Base-by-base conservation (phyloP, 2,113 vertebrate species). In the Tragulus kanchil region DNA sequence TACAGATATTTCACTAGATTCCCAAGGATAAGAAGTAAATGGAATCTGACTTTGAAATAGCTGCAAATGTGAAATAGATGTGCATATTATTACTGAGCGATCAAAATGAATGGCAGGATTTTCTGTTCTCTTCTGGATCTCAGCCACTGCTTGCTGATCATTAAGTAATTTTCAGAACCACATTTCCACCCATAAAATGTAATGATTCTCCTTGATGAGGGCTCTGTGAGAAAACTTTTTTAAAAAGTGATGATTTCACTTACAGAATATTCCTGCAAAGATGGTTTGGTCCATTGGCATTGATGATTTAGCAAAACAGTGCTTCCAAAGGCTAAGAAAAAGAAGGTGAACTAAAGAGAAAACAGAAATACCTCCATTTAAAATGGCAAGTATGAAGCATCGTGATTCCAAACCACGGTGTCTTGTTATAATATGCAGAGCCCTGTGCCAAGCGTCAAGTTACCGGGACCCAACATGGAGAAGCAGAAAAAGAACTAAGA, bases 121-220 rank as follows among this genome's bases (percentile, higher is more conserved):
- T 62, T 89, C 90, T 15, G n/a, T 85, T 89, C 58, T 62, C 81
- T 95, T 64, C 58, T 77, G 92, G n/a, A 52, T 78, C 23, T 56
- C 89, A 79, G 79, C 71, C 61, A 42, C 67, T 14, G 5, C 59
- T 79, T 67, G 8, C 45, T 89, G 64, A 36, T 88, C 23, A 36
- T 81, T 42, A 67, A 90, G 45, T 84, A 69, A 88, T 54, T 69
- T 48, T n/a, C 64, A 95, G 59, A 82, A 54, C 21, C 36, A 64
- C 21, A 42, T 87, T 89, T 31, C 7, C 31, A 84, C 59, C 26
- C 28, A 45, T 61, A 73, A 73, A 81, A 58, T 45, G 14, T 36
- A 92, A 85, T 65, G 67, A 15, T 89, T 89, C 36, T 94, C 56
- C 25, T 28, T 79, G 36, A 52, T 61, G 61, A 42, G 21, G 8